phyloP scores from a whole-genome alignment of 1,140 invertebrate genomes.

The Aphelenchoides fujianensis region DNA sequence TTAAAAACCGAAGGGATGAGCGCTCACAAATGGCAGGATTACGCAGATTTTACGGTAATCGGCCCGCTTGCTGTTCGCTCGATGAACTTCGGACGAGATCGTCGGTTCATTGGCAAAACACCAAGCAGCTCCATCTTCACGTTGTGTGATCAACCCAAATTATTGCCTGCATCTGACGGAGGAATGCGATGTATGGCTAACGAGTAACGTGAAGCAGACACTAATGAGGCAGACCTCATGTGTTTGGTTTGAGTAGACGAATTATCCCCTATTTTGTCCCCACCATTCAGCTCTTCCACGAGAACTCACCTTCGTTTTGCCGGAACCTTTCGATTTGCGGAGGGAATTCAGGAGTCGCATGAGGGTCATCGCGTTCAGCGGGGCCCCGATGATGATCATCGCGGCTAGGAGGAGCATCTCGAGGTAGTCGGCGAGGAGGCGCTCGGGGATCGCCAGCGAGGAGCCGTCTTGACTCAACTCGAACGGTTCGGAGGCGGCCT shows the following conservation, averaged over 20 bases:
- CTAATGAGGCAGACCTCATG: background rate
- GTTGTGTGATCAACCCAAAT: no score
- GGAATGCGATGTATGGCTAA: no score
- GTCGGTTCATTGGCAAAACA: no score
- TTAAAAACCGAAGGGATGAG: no score
- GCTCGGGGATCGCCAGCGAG: conserved; percentile 4
- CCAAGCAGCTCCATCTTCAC: no score
- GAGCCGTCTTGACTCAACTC: conserved; percentile 11
- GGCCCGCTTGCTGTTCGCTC: background rate
- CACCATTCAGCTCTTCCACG: background rate
- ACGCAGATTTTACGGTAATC: background rate
- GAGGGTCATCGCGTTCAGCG: conserved; percentile 39
- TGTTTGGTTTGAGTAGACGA: conserved; percentile 13
- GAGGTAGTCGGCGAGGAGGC: conserved; percentile 36
- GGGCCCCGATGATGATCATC: conserved; percentile 36
- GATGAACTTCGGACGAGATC: no score
- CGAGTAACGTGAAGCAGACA: conserved; percentile 29
- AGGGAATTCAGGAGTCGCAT: conserved; percentile 30
- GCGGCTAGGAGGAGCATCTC: conserved; percentile 37
- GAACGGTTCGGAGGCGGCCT: conserved; percentile 1
- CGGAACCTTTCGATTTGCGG: conserved; percentile 29
- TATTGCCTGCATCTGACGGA: no score
- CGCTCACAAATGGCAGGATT: no score
- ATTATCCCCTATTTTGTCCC: background rate
- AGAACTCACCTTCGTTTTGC: conserved; percentile 35